phyloP scores from a whole-genome alignment of 35 echinoderm and acorn worm genomes.

The Heliocidaris erythrogramma region DNA sequence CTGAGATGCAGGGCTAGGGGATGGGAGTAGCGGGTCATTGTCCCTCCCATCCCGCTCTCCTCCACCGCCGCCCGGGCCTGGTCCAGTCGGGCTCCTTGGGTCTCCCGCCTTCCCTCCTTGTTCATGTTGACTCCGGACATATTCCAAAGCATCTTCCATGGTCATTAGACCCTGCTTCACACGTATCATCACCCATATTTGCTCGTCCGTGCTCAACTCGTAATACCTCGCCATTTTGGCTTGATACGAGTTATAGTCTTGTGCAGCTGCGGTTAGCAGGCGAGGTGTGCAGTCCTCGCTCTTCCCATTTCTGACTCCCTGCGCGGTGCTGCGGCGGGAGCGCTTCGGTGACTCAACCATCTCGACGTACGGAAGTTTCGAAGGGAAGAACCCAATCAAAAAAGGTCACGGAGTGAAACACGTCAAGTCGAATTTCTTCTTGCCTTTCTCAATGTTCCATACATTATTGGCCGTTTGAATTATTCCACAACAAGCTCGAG shows the following conservation, averaged over 20 bases:
- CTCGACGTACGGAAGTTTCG: conserved; percentile 42
- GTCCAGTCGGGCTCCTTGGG: conserved; percentile 1
- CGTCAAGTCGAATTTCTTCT: conserved; percentile 40
- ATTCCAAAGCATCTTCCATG: conserved; percentile 94
- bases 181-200: conserved; percentile 92
- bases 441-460: background rate
- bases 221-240: conserved; percentile 73
- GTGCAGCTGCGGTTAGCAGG: background rate
- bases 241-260: conserved; percentile 15
- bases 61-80: conserved; percentile 31
- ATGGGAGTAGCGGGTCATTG: conserved; percentile 31
- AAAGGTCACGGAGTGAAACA: conserved; percentile 43
- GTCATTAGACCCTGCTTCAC: conserved; percentile 90
- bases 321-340: background rate
- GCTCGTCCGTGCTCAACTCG: conserved; percentile 89
- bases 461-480: background rate
- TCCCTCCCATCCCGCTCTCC: background rate
- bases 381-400: conserved; percentile 54
- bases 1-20: conserved; percentile 24
- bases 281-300: conserved; percentile 9
- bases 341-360: conserved; percentile 40
- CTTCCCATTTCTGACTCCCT: background rate
- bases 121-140: conserved; percentile 87
- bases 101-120: conserved; percentile 53
- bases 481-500: background rate